Evolutionary conservation across 2,797 vertebrate species (phyloP), one percentile per base, ranked within the genome.

Genomic region (Remorina albescens): DNA sequence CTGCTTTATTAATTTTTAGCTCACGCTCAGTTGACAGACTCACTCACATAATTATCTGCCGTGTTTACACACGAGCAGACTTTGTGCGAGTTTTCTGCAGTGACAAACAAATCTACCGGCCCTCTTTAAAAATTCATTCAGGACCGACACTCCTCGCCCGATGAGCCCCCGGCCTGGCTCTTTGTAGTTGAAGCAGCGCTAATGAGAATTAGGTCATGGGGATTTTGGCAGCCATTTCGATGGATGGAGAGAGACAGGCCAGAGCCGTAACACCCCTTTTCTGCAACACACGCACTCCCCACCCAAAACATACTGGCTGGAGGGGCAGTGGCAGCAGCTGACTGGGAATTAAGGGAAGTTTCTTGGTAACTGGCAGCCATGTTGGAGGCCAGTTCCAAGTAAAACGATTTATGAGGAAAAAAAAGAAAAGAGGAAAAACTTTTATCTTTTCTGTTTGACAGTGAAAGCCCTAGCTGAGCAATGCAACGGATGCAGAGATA

Each of bases 121-220:
- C 23, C 54, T 59, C 74, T 78, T 82, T 75, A 66, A 66, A 78
- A 70, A 88, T 78, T 44, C 53, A 60, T 85, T 78, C 70, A 72
- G 58, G 42, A 53, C 19, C 46, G 1, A 23, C 18, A 68, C 39
- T 65, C 49, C 58, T 69, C 30, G 16, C 39, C 54, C 54, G 25
- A 37, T 50, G 76, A 78, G 71, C 81, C 71, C 36, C 44, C 76
- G 65, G 81, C 60, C 67, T 44, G 49, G 41, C 63, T 81, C 75
- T 85, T 76, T 85, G 61, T 59, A 55, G 53, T 47, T 61, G 55
- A 75, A 74, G 81, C 72, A 25, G 67, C 32, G 76, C 78, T 88
- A 89, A 91, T 88, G 89, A 89, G 85, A 91, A 85, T 83, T 86
- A 90, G 83, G 88, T 88, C 85, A 89, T 83, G 74, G 86, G 69